Evolutionary conservation across 2,888 invertebrate species (phyloP).

Genomic region (Lasioglossum morio): DNA sequence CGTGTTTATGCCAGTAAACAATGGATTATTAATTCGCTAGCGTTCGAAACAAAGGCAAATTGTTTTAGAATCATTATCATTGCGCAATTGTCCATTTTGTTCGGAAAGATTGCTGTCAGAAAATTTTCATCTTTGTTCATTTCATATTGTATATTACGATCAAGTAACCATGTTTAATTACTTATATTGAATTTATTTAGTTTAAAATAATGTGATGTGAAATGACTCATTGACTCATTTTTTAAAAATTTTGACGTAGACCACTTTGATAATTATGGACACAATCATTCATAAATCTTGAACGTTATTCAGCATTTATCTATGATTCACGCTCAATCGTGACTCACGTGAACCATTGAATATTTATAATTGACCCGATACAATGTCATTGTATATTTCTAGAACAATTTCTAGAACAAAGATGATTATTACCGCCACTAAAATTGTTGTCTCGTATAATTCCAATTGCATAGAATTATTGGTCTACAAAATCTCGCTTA

Average conservation of each 20-base stretch:
- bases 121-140: background rate
- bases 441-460: background rate
- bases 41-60: background rate
- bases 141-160: background rate
- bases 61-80: background rate
- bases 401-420: background rate
- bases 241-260: no score
- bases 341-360: background rate
- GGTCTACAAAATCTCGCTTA: background rate
- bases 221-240: no score
- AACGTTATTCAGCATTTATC: background rate
- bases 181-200: no score
- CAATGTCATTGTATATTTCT: background rate
- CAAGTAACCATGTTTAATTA: background rate
- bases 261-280: no score
- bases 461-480: background rate
- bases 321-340: background rate
- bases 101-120: background rate
- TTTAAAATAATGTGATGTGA: no score
- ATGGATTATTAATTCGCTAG: background rate
- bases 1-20: background rate
- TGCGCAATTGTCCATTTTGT: background rate
- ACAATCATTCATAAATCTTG: background rate
- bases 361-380: background rate
- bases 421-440: background rate